These are phyloP conservation scores for Tortricodes alternella DNA, from an alignment of 2,888 invertebrate species.

Conservation along the genomic window DNA sequence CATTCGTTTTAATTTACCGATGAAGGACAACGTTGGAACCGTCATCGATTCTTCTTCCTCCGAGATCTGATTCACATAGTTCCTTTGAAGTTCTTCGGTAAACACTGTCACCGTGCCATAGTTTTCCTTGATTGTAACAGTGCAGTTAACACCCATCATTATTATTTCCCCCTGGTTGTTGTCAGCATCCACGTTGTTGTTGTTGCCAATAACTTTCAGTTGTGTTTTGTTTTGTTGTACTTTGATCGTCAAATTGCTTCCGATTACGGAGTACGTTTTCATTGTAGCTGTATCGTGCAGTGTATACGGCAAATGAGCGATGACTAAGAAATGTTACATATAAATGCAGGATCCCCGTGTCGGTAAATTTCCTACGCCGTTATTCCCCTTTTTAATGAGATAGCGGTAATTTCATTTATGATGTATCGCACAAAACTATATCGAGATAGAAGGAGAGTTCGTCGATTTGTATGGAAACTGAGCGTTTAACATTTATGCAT, in stretches of 20 bases:
- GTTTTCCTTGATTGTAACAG: slow-evolving; percentile 46
- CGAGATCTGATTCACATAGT: not conserved
- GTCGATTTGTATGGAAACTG: too few species aligned
- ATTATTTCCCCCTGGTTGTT: slow-evolving; percentile 48
- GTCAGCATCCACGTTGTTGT: slow-evolving; percentile 49
- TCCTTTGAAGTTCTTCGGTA: not conserved
- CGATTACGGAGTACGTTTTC: slow-evolving; percentile 49
- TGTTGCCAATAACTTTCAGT: slow-evolving; percentile 50
- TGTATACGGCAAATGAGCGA: slow-evolving; percentile 7
- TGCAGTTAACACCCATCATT: slow-evolving; percentile 49
- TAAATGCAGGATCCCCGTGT: not conserved
- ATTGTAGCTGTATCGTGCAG: slow-evolving; percentile 32
- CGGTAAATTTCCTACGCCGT: slow-evolving; percentile 8
- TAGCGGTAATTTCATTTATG: too few species aligned
- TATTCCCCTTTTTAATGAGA: slow-evolving; percentile 15
- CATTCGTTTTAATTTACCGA: slow-evolving; percentile 5
- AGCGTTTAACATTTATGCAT: too few species aligned
- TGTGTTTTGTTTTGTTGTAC: slow-evolving; percentile 45
- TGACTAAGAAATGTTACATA: not conserved
- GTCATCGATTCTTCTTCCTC: not conserved
- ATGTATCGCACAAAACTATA: too few species aligned
- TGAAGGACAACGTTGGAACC: not conserved
- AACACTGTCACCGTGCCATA: slow-evolving; percentile 44
- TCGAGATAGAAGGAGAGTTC: too few species aligned
- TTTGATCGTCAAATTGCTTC: slow-evolving; percentile 50